Evolutionary conservation across 2,797 vertebrate genomes (phyloP), one percentile per base, ranked within the genome.

Genomic region (Heteromormyrus szaboi): DNA sequence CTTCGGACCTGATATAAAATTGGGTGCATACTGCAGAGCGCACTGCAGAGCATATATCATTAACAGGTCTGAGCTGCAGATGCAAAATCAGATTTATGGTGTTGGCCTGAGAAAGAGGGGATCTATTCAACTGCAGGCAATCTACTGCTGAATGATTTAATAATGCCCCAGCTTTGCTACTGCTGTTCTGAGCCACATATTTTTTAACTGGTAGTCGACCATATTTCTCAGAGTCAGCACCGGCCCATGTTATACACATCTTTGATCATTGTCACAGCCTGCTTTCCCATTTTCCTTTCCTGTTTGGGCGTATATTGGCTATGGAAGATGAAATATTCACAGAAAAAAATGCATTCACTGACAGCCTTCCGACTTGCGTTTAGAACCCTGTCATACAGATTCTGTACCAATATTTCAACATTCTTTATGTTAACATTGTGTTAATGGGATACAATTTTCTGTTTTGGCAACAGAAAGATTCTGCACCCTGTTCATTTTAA

Each of bases 81-180:
- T 19, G 46, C 81, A 48, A 50, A 84, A 84, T 84, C 46, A 84
- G 22, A 84, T 84, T 84, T 84, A 84, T 84, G 19, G 48, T 87
- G 33, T n/a, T 29, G 53, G 85, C 56, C 51, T 44, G 56, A 51
- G 81, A 46, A 84, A 84, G n/a, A 50, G 19, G 19, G 85, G 17
- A 53, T 86, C 29, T 86, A 33, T 86, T 86, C 50, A 86, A 56
- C 50, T 86, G 84, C 50, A 37, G 50, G 85, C 85, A 37, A 33
- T 50, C 51, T 54, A 11, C 22, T 54, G 48, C 29, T 37, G 84
- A 86, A 86, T 86, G 84, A 86, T 54, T 86, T 86, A 53, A 86
- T 86, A 53, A 29, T 86, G 19, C 29, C 84, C 29, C 12, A 3
- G 29, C 50, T 41, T 6, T 86, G 51, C 51, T 54, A 41, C 22